Percentiles rank a stretch among this genome's conserved stretches.
Evolutionary conservation across 2,797 vertebrate genomes (phyloP).

Genomic region (Gobionotothen gibberifrons): DNA sequence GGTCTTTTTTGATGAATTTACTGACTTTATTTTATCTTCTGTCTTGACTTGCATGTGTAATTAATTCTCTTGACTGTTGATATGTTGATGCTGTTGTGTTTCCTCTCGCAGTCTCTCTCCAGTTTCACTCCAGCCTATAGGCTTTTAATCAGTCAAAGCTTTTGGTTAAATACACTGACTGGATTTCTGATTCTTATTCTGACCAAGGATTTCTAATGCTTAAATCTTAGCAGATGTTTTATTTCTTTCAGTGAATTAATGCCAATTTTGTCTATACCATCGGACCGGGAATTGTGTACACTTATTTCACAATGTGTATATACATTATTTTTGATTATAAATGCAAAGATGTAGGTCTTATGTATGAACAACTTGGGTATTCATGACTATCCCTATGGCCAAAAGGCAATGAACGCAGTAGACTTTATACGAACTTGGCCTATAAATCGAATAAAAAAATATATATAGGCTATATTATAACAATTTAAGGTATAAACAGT

Average conservation of each 20-base stretch:
- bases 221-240: background rate
- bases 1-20: background rate
- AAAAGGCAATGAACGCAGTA: background rate
- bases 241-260: background rate
- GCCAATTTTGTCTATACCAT: background rate
- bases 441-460: background rate
- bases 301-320: background rate
- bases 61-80: conserved; percentile 14
- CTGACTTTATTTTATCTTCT: conserved; percentile 1
- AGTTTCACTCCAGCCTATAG: background rate
- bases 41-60: background rate
- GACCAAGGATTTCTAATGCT: background rate
- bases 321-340: background rate
- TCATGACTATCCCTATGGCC: background rate
- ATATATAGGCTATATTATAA: background rate
- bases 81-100: background rate
- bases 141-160: background rate
- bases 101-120: background rate
- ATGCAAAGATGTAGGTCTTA: too few relatives aligned
- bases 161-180: background rate
- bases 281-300: background rate
- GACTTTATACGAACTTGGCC: background rate
- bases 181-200: too few relatives aligned
- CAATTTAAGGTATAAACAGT: background rate
- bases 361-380: too few relatives aligned